Evolutionary conservation across 2,113 vertebrate species (phyloP), one percentile per base, ranked within the genome.

Genomic region (Uropsilus gracilis): DNA sequence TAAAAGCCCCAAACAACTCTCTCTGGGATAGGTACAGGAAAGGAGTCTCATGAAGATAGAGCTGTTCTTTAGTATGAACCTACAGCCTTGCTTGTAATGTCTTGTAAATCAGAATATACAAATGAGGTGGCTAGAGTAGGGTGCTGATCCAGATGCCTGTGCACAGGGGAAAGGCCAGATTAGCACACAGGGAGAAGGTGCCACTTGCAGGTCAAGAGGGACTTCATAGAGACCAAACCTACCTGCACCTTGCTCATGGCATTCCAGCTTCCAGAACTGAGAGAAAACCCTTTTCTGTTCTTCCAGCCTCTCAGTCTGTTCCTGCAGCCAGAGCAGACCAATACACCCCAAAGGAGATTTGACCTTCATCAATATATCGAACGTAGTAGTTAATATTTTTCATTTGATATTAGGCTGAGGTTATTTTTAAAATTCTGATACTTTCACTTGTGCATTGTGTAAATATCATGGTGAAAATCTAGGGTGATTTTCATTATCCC

Each of bases 1-100:
- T 85, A 85, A 86, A 95, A 89, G 30, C 50, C 69, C 32, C 53
- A 68, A 90, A 87, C 44, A 81, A 77, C 68, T 80, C 50, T 94
- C 86, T 78, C 39, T 77, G 44, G 57, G 90, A 39, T 63, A 75
- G 53, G 34, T 83, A 80, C 18, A 83, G 63, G 28, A 71, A 84
- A 53, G 50, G 86, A 91, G 87, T n/a, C 39, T 87, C 59, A 72
- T 61, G 73, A 86, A 89, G 61, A 61, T 5, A 2, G 18, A 93
- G 22, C 13, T 53, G 6, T 64, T 75, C 37, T 24, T 48, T 63
- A 32, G 3, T 77, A 26, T 86, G 37, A 89, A 42, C 53, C 22
- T 6, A 22, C 18, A 55, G 22, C 20, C 53, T 8, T 55, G 53
- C 18, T 55, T 20, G 53, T 55, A 55, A 55, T 55, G 53, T 55